Percentiles rank a stretch among this genome's conserved stretches.
These are phyloP conservation scores for Pantelozetes paolii DNA, from an alignment of 2,888 invertebrate species.

Conservation along the genomic window DNA sequence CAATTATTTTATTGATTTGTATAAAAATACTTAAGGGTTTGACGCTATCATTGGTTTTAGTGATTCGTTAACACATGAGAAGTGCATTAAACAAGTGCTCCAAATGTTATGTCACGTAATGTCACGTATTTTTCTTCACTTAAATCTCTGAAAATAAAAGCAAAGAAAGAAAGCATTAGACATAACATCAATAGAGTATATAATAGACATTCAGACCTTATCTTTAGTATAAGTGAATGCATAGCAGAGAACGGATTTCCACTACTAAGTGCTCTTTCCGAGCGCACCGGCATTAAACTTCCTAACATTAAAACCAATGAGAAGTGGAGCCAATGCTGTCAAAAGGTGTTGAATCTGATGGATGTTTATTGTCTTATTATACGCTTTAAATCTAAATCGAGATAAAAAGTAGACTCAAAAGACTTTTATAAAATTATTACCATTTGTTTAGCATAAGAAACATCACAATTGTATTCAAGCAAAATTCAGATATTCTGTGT, in stretches of 20 bases:
- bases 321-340: not conserved
- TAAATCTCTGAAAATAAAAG: not conserved
- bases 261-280: constrained; percentile 32
- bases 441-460: not conserved
- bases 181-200: not conserved
- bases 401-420: not conserved
- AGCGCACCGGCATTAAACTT: constrained; percentile 15
- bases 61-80: not conserved
- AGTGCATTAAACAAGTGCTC: constrained; percentile 9
- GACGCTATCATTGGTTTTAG: not conserved
- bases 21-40: not conserved
- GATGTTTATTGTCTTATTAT: constrained; percentile 29
- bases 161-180: not conserved
- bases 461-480: too few relatives aligned
- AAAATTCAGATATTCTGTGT: too few relatives aligned
- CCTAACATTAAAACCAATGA: constrained; percentile 6
- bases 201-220: constrained; percentile 11
- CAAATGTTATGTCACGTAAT: constrained; percentile 24
- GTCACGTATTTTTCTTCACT: constrained; percentile 9
- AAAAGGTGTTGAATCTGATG: constrained; percentile 16
- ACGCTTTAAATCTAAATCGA: not conserved
- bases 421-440: not conserved
- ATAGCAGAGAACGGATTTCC: constrained; percentile 16
- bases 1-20: not conserved
- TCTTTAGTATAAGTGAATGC: constrained; percentile 19